Conservation (phyloP, 1,140 invertebrate genomes). For the Trinorchestia longiramus region DNA sequence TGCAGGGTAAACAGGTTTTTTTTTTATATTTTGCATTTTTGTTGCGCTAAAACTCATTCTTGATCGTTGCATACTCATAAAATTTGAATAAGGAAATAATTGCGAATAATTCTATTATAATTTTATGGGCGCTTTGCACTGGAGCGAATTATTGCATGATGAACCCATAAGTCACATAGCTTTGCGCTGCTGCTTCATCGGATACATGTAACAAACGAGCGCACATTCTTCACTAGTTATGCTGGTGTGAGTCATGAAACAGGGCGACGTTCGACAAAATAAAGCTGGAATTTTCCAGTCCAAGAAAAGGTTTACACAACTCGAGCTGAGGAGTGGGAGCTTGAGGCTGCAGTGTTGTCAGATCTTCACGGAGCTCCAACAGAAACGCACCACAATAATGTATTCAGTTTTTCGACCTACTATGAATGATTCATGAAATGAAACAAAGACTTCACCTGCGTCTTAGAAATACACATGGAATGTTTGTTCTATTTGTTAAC, state of each 20-base stretch:
- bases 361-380: background rate
- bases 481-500: background rate
- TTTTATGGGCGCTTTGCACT: no score
- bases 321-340: background rate
- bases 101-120: no score
- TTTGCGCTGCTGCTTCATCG: background rate
- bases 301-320: background rate
- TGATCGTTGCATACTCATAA: no score
- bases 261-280: background rate
- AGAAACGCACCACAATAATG: background rate
- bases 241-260: background rate
- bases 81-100: no score
- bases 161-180: no score
- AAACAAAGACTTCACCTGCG: background rate
- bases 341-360: background rate
- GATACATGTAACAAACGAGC: background rate
- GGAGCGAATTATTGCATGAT: no score
- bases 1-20: no score
- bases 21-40: no score
- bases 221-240: background rate
- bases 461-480: background rate
- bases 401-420: background rate
- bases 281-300: background rate
- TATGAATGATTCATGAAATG: background rate
- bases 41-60: no score